Evolutionary conservation across 1,140 invertebrate genomes (phyloP).

Genomic region (Tetramorium simillimum): DNA sequence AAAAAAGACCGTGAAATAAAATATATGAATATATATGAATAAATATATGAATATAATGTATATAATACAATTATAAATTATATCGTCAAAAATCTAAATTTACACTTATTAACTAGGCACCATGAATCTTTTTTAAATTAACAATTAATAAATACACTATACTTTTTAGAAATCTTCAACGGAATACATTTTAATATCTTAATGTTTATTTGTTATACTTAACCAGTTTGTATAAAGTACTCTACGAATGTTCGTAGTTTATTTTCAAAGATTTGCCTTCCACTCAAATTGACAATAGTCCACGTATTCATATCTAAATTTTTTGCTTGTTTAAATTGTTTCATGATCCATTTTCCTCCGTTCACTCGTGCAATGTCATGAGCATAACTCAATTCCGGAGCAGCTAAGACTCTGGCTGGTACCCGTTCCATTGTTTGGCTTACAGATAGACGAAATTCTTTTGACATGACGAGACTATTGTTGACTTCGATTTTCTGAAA

Average conservation of each 20-base stretch:
- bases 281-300: constrained; percentile 83
- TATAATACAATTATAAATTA: constrained; percentile 50
- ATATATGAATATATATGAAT: neutral
- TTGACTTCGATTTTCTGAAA: constrained; percentile 83
- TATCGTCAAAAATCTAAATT: neutral
- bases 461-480: constrained; percentile 81
- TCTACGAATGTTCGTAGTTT: no score
- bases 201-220: constrained; percentile 10
- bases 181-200: neutral
- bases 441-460: constrained; percentile 87
- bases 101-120: neutral
- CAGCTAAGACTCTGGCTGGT: constrained; percentile 85
- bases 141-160: neutral
- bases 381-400: constrained; percentile 84
- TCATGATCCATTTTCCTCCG: constrained; percentile 84
- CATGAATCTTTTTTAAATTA: neutral
- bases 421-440: constrained; percentile 86
- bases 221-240: neutral
- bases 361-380: constrained; percentile 63
- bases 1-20: neutral
- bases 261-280: neutral
- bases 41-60: neutral
- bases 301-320: constrained; percentile 73
- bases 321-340: constrained; percentile 77
- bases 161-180: neutral